Evolutionary conservation across 2,888 invertebrate species (phyloP).

Genomic region (Tachina lurida): DNA sequence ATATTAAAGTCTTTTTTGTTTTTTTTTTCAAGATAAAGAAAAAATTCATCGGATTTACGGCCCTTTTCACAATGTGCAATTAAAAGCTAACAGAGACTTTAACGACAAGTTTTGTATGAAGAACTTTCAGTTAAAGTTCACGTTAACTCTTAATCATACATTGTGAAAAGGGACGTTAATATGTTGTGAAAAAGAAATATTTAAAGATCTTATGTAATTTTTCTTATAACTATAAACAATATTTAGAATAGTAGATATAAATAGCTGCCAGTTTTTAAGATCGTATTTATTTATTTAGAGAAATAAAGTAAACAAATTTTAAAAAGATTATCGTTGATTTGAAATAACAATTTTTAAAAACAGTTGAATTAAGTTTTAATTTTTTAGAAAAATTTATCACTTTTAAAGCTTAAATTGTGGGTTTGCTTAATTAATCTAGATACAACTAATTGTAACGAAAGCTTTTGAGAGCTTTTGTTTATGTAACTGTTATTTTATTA

Average conservation of each 20-base stretch:
- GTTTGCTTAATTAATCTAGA: constrained; percentile 44
- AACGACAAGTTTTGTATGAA: no score
- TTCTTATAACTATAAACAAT: constrained; percentile 31
- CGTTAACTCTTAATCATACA: no score
- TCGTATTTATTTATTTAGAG: constrained; percentile 3
- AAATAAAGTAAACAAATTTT: not conserved
- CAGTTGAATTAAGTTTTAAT: constrained; percentile 23
- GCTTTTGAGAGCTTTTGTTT: constrained; percentile 49
- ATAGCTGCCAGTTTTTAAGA: constrained; percentile 66
- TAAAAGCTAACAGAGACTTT: no score
- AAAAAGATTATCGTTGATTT: not conserved
- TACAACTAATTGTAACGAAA: constrained; percentile 64
- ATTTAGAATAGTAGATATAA: constrained; percentile 38
- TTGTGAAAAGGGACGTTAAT: not conserved
- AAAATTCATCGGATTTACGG: constrained; percentile 12
- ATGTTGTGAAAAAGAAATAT: constrained; percentile 27
- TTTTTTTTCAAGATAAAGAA: constrained; percentile 23
- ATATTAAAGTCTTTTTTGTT: constrained; percentile 59
- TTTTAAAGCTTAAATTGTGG: constrained; percentile 67
- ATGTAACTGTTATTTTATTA: not conserved
- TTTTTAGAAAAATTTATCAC: constrained; percentile 59
- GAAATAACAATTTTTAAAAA: constrained; percentile 33
- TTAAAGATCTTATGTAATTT: not conserved
- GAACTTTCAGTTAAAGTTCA: no score
- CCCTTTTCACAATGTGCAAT: no score